Evolutionary conservation across 1,140 invertebrate genomes (phyloP), one percentile per base, ranked within the genome.

Genomic region (Goniozus legneri): DNA sequence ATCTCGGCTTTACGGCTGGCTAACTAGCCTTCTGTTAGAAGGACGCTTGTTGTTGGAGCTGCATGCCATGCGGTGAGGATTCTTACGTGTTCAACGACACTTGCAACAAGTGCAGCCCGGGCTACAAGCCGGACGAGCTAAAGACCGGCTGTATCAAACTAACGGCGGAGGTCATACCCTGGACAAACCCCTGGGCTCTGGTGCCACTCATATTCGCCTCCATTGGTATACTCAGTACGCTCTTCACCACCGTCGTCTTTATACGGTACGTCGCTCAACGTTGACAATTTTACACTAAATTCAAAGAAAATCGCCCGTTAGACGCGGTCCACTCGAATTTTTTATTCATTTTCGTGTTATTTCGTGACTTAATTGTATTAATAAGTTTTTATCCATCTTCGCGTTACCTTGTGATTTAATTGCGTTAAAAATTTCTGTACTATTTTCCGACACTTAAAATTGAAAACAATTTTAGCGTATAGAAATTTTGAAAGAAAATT

Each of bases 41-140:
- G 73, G 79, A 81, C 69, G 76, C 79, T 27, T 85, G 83, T 62
- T 85, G 83, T 54, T 85, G 84, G 84, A 79, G 75, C n/a, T 85
- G 83, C 60, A 79, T 84, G 33, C 66, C 77, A 1, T 85, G 83
- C 56, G 69, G 78, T 18, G 75, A 79, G 43, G 73, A 83, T 49
- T 67, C 80, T 32, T 79, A 82, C 50, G 76, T 83, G 15, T 76
- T 76, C 50, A 84, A 84, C 57, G 81, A 84, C 54, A 82, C 78
- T 3, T 84, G 81, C 53, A 67, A 67, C 16, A 65, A 77, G 24
- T 85, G 83, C 50, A 53, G 65, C 22, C 69, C 77, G 1, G 84
- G 84, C 6, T 78, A 73, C 47, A 77, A 79, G 1, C 83, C 84
- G 1, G 80, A 79, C 50, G 43, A 45, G 6, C 69, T 76, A 42